A percentile compares a stretch with the other conserved stretches of the same genome.
These are phyloP conservation scores for Morus bassanus DNA, from an alignment of 2,797 vertebrate species.

Conservation along the genomic window DNA sequence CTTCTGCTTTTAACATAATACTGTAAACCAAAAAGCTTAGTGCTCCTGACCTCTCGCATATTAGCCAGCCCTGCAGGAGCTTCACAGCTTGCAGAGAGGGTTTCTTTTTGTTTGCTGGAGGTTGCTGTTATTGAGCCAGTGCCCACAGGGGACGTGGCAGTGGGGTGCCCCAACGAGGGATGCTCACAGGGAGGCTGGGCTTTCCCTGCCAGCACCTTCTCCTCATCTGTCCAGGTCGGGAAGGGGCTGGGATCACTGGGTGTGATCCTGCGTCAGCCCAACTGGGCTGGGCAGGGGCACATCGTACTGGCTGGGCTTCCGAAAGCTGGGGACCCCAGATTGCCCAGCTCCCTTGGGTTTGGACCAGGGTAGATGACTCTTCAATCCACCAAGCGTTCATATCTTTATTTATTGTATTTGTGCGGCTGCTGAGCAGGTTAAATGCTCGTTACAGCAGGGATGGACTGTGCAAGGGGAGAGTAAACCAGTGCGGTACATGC, in stretches of 20 bases:
- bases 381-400: background rate
- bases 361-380: background rate
- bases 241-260: background rate
- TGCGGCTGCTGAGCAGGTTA: background rate
- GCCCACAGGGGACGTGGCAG: fast-evolving
- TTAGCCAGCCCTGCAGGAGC: no score
- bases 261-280: fast-evolving
- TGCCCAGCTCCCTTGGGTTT: background rate
- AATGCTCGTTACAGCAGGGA: background rate
- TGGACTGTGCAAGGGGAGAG: background rate
- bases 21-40: background rate
- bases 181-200: background rate
- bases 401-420: background rate
- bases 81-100: no score
- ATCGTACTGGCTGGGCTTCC: fast-evolving
- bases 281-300: background rate
- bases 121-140: fast-evolving
- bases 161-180: background rate
- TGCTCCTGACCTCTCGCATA: background rate
- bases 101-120: background rate
- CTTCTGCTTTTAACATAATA: background rate
- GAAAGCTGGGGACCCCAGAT: background rate
- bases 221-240: fast-evolving
- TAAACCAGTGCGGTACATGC: background rate
- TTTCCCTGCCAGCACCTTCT: background rate